Evolutionary conservation across 1,140 invertebrate species (phyloP).

Genomic region (Euwallacea fornicatus): DNA sequence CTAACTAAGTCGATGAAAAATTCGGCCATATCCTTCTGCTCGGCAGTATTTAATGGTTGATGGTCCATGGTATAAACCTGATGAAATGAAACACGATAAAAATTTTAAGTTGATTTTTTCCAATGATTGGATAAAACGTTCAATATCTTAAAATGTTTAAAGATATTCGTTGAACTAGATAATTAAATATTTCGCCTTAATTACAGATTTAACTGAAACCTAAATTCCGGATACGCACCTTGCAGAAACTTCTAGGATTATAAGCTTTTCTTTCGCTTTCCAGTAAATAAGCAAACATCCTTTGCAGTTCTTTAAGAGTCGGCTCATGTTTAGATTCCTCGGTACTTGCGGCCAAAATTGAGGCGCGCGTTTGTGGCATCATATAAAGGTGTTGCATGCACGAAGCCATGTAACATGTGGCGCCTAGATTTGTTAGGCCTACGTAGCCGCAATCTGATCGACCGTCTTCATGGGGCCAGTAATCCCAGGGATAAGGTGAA

Average conservation of each 20-base stretch:
- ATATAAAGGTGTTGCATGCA: constrained; percentile 96
- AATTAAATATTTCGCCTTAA: no score
- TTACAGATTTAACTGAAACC: no score
- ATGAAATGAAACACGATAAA: constrained; percentile 64
- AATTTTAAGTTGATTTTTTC: no score
- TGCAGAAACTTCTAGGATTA: constrained; percentile 92
- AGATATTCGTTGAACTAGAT: no score
- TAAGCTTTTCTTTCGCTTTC: constrained; percentile 95
- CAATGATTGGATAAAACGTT: no score
- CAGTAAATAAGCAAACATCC: constrained; percentile 94
- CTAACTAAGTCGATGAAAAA: constrained; percentile 96
- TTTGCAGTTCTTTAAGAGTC: constrained; percentile 83
- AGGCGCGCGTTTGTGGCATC: constrained; percentile 88
- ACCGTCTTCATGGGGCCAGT: constrained; percentile 95
- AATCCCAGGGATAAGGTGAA: constrained; percentile 91
- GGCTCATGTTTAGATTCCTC: constrained; percentile 69
- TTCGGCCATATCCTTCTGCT: constrained; percentile 98
- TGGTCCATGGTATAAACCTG: constrained; percentile 97
- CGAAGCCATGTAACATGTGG: constrained; percentile 96
- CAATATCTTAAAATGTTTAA: no score
- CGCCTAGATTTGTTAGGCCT: constrained; percentile 90
- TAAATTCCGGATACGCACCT: constrained; percentile 55
- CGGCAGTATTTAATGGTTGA: constrained; percentile 91
- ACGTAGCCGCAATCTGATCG: constrained; percentile 92
- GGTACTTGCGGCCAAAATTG: constrained; percentile 73